Percentiles rank a stretch among this genome's conserved stretches.
These are phyloP conservation scores for Lasiurus cinereus DNA, from an alignment of 2,113 vertebrate species.

Conservation along the genomic window DNA sequence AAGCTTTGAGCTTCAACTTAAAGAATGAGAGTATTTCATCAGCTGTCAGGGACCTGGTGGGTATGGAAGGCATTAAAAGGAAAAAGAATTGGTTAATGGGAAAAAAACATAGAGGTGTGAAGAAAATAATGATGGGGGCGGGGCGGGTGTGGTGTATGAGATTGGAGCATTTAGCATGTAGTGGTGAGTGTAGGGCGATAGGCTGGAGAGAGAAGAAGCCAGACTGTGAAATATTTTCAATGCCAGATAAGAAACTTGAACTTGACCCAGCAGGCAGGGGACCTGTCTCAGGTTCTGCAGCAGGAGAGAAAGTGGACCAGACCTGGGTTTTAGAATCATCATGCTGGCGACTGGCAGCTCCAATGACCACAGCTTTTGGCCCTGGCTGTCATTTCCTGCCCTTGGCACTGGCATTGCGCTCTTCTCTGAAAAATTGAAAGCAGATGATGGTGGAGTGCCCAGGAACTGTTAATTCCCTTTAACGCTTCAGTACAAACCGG, in stretches of 20 bases:
- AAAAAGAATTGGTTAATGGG: neutral
- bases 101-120: neutral
- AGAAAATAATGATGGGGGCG: neutral
- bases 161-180: neutral
- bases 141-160: neutral
- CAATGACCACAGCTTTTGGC: neutral
- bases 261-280: neutral
- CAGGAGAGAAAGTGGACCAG: conserved; percentile 4
- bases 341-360: neutral
- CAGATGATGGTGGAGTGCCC: conserved; percentile 37
- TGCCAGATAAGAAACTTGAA: neutral
- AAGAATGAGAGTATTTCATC: neutral
- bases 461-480: conserved; percentile 40
- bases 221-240: neutral
- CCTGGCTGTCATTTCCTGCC: conserved; percentile 15
- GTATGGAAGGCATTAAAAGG: neutral
- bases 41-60: neutral
- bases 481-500: conserved; percentile 17
- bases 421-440: conserved; percentile 25
- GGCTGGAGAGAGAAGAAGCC: neutral
- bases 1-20: neutral
- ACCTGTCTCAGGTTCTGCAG: neutral
- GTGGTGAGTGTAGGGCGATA: neutral
- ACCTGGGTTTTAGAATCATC: neutral
- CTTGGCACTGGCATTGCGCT: neutral